Evolutionary conservation across 1,140 invertebrate species (phyloP), one percentile per base, ranked within the genome.

Genomic region (Antheraea mylitta): DNA sequence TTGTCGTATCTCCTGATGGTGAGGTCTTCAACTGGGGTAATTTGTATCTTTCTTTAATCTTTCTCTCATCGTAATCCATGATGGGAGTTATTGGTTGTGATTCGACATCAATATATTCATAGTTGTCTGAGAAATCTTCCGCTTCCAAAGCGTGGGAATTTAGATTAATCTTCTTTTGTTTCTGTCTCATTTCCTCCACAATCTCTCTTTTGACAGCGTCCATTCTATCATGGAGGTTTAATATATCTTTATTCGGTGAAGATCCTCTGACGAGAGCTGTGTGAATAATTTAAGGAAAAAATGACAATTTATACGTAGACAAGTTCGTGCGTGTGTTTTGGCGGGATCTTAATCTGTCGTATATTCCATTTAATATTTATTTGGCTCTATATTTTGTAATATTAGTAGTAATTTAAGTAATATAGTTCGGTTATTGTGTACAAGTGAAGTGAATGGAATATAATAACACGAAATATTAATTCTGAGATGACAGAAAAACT

Each of bases 71-170:
- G 11, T 18, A 3, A 19, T 73, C 45, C 13, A 73, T 18, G 0
- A 82, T 77, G 0, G 80, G 80, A 58, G 77, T 75, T 36, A 82
- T 75, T 19, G 72, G 72, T 13, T 70, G 38, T 7, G 65, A 16
- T 36, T 74, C 71, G 0, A 64, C 48, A 11, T 72, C 37, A 0
- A 61, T 38, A 58, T 75, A 70, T 11, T 73, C 71, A n/a, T 72
- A 66, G 9, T 53, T 16, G 13, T 63, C 61, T 0, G 61, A 37
- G 30, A 63, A 37, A 37, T 63, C 61, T 2, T 37, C 61, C 1
- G 30, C 11, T n/a, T 16, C 30, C 6, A 30, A 37, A 8, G 7
- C 13, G 3, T n/a, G 19, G 30, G 6, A 13, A 37, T n/a, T n/a
- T 16, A 13, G 61, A 13, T 36, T 11, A 3, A 8, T 0, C 7